Evolutionary conservation across 2,888 invertebrate genomes (phyloP).

Genomic region (Zeuzera pyrina): DNA sequence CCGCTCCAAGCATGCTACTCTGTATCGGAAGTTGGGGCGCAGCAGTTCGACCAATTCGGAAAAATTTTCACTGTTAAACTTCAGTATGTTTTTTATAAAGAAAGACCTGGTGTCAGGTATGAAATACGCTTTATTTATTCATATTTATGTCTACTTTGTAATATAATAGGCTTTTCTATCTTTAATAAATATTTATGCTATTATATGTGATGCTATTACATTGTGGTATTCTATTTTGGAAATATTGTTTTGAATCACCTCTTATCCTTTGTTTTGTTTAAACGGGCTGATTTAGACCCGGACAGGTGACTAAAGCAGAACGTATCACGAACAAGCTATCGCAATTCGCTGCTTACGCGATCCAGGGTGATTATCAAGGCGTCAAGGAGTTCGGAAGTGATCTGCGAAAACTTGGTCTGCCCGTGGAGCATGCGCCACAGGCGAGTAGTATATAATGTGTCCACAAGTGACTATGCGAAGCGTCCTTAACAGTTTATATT

Average conservation of each 20-base stretch:
- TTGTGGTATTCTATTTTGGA: too few relatives aligned
- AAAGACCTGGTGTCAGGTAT: conserved; percentile 89
- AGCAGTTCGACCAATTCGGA: conserved; percentile 98
- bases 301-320: conserved; percentile 95
- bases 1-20: conserved; percentile 96
- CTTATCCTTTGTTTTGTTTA: too few relatives aligned
- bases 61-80: conserved; percentile 99
- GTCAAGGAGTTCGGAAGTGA: conserved; percentile 95
- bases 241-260: too few relatives aligned
- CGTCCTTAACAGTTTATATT: too few relatives aligned
- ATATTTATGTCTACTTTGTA: too few relatives aligned
- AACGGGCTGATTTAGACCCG: too few relatives aligned
- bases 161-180: too few relatives aligned
- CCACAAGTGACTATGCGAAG: too few relatives aligned
- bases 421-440: conserved; percentile 98
- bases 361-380: conserved; percentile 94
- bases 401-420: conserved; percentile 92
- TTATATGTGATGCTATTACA: too few relatives aligned
- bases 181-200: too few relatives aligned
- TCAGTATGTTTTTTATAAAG: conserved; percentile 98
- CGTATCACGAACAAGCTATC: conserved; percentile 91
- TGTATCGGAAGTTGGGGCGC: conserved; percentile 94
- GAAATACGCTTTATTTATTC: too few relatives aligned
- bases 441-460: too few relatives aligned
- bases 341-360: conserved; percentile 94